Percentiles rank a stretch among this genome's conserved stretches.
phyloP scores from a whole-genome alignment of 2,113 vertebrate genomes.

The Proteles cristata region DNA sequence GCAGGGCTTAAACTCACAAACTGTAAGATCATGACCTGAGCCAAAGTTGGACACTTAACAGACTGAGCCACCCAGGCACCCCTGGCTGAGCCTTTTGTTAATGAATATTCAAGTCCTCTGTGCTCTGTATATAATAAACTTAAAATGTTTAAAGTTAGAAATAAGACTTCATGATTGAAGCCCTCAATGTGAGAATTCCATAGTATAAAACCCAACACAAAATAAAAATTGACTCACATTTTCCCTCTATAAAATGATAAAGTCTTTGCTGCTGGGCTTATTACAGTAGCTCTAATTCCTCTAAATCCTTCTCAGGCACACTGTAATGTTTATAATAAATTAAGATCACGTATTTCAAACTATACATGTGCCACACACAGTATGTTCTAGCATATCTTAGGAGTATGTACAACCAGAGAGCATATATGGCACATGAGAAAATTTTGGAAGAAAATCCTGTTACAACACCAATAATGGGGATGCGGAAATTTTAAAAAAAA shows the following conservation, averaged over 20 bases:
- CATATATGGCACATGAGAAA: background rate
- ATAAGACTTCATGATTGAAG: background rate
- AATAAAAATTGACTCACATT: background rate
- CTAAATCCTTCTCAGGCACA: background rate
- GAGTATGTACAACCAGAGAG: background rate
- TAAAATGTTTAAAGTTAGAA: constrained; percentile 12
- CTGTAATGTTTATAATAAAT: background rate
- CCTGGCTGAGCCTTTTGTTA: background rate
- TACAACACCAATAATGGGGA: background rate
- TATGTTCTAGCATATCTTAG: background rate
- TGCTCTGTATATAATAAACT: background rate
- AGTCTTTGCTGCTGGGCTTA: background rate
- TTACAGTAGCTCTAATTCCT: background rate
- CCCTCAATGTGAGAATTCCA: background rate
- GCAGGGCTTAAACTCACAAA: too few relatives aligned
- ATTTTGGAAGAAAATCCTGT: background rate
- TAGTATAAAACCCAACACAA: background rate
- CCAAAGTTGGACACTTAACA: too few relatives aligned
- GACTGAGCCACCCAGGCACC: too few relatives aligned
- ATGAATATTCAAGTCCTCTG: background rate
- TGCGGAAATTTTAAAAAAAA: background rate
- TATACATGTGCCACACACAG: background rate
- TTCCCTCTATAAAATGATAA: background rate
- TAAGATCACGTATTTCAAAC: background rate
- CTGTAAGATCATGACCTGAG: too few relatives aligned